Evolutionary conservation across 2,797 vertebrate genomes (phyloP).

Genomic region (Myotis planiceps): DNA sequence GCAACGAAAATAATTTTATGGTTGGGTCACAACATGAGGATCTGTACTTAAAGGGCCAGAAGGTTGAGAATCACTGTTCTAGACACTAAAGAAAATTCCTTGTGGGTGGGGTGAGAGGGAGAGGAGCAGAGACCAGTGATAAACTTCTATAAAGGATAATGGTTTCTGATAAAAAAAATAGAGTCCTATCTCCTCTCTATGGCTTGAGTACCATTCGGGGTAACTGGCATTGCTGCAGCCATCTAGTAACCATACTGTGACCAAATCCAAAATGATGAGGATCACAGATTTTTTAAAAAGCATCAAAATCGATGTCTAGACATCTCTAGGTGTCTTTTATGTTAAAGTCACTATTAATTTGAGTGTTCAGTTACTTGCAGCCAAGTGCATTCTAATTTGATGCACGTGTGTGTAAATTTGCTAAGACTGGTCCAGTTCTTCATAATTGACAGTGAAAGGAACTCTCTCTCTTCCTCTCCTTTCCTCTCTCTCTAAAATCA

Average conservation of each 20-base stretch:
- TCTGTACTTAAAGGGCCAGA: no score
- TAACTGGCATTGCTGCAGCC: neutral
- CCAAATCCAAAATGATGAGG: neutral
- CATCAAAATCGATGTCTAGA: neutral
- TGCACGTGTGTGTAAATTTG: neutral
- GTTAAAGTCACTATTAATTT: neutral
- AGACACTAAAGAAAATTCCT: neutral
- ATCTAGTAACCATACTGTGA: neutral
- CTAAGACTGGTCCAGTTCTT: neutral
- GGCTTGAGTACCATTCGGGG: neutral
- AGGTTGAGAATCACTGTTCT: neutral
- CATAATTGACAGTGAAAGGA: neutral
- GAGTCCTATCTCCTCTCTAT: neutral
- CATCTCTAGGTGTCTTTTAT: neutral
- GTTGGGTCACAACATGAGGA: no score
- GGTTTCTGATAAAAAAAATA: neutral
- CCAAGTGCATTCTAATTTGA: neutral
- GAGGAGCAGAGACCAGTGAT: neutral
- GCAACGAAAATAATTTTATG: no score
- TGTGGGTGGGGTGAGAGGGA: neutral
- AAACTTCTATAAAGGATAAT: neutral
- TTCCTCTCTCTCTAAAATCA: neutral
- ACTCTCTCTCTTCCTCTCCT: neutral
- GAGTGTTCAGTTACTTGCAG: neutral
- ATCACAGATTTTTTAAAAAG: no score